Evolutionary conservation across 2,797 vertebrate species (phyloP).

Genomic region (Pelochelys cantorii): DNA sequence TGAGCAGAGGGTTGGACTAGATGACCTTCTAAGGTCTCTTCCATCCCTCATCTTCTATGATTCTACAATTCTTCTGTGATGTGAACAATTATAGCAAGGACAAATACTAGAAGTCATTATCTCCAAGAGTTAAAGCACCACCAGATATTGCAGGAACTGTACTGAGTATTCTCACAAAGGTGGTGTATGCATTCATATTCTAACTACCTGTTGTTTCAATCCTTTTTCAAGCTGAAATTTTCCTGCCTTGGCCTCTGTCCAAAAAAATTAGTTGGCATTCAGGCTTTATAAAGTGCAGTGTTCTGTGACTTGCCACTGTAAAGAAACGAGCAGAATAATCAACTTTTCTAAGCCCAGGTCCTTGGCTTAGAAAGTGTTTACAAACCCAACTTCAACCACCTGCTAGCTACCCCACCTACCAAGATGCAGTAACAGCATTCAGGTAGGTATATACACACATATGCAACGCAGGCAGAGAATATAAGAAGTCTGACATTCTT

Average conservation of each 20-base stretch:
- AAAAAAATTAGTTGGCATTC: neutral
- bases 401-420: too few species aligned
- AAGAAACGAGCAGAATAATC: neutral
- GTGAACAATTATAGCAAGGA: neutral
- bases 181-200: neutral
- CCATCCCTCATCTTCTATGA: too few species aligned
- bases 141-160: neutral
- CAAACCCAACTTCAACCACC: too few species aligned
- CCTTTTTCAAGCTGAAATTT: neutral
- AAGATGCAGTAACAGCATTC: too few species aligned
- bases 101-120: neutral
- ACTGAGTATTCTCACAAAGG: neutral
- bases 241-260: neutral
- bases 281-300: neutral
- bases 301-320: neutral
- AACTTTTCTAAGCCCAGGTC: neutral
- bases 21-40: too few species aligned
- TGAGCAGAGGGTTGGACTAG: too few species aligned
- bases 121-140: neutral
- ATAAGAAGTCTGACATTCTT: neutral
- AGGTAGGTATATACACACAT: too few species aligned
- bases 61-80: too few species aligned
- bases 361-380: too few species aligned
- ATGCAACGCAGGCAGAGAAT: neutral
- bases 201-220: neutral